Evolutionary conservation across 1,140 invertebrate genomes (phyloP), one percentile per base, ranked within the genome.

Genomic region (Marisa cornuarietis): DNA sequence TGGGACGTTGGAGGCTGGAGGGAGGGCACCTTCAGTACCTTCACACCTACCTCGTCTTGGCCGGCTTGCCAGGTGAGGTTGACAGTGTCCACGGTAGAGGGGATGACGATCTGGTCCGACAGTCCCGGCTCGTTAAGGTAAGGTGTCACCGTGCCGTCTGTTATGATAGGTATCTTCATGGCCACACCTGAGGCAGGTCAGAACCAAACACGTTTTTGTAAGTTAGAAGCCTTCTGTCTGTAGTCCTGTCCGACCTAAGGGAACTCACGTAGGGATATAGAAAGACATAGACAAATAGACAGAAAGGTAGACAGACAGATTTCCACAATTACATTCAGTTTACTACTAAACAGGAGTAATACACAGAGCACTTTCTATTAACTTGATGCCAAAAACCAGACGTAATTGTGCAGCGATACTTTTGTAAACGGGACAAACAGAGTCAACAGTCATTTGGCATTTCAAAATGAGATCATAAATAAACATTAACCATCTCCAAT

Each of bases 1-100:
- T 0, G 16, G 51, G 18, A 51, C 62, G 71, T 31, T 13, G 24
- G 42, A 16, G 20, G n/a, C 24, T 58, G 63, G 13, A 31, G n/a
- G 58, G 31, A 8, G n/a, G 5, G 51, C 22, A 42, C 22, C 22
- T 16, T 22, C 8, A 72, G 26, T 24, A 16, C 1, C 22, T 22
- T 22, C 20, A 18, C 49, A 80, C 85, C 74, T 82, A 88, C 87
- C 83, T 65, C 74, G 20, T 86, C 84, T 31, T 85, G 78, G 58
- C 85, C 85, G 14, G 86, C 86, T 66, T 87, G 81, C 87, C 87
- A 88, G n/a, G 85, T 87, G 42, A 88, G 84, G 73, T 87, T 86
- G 49, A 88, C 86, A 16, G 85, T 85, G 76, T 88, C 85, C 61
- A 88, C 82, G 71, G 87, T 81, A 3, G 85, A 71, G 0, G 86